Percentiles rank a stretch among this genome's conserved stretches.
Conservation (phyloP, 2,888 invertebrate genomes). For the Megalurothrips usitatus region DNA sequence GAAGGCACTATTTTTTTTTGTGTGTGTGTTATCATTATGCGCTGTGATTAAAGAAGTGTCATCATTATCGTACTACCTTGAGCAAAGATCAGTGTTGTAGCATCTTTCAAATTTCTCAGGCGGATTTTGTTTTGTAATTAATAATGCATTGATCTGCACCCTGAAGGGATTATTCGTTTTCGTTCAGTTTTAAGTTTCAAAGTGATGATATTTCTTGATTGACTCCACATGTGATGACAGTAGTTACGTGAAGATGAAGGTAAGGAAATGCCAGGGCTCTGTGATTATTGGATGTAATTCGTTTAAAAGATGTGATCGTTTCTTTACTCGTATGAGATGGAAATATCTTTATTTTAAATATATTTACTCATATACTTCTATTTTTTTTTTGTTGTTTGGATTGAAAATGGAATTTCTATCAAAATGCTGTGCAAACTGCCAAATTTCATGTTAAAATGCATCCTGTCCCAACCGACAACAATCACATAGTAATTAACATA, state of each 20-base stretch:
- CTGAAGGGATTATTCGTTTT: too few species aligned
- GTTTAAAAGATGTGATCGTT: conserved; percentile 24
- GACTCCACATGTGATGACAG: conserved; percentile 22
- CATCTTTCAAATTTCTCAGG: neutral
- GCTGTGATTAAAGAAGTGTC: neutral
- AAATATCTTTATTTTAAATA: conserved; percentile 22
- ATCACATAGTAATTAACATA: conserved; percentile 28
- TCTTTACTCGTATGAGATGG: conserved; percentile 13
- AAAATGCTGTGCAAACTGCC: conserved; percentile 24
- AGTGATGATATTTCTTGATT: conserved; percentile 1
- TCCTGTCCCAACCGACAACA: neutral
- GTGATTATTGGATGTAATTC: conserved; percentile 22
- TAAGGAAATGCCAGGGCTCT: conserved; percentile 12
- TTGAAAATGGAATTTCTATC: conserved; percentile 14
- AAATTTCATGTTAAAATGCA: conserved; percentile 15
- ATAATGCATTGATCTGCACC: too few species aligned
- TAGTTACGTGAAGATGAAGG: conserved; percentile 3
- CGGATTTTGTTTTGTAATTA: too few species aligned
- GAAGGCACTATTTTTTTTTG: neutral
- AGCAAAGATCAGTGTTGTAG: neutral
- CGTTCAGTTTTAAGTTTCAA: too few species aligned
- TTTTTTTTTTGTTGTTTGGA: conserved; percentile 22
- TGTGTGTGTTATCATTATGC: neutral
- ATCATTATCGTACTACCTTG: neutral
- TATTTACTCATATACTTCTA: conserved; percentile 23